Evolutionary conservation across 2,888 invertebrate genomes (phyloP).

Genomic region (Myopa tessellatipennis): DNA sequence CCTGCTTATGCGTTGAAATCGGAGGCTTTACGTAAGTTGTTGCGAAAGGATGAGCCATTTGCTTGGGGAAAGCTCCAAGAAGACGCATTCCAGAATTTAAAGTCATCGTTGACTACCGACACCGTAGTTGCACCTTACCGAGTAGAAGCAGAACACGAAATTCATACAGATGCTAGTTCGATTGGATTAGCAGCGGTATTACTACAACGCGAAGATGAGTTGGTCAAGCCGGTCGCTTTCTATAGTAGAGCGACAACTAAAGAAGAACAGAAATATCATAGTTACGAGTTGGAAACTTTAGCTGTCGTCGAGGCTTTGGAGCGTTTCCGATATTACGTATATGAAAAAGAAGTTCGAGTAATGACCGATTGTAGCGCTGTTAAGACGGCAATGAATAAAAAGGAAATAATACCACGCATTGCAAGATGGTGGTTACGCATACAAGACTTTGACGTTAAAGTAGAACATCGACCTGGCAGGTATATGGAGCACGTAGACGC

Average conservation of each 20-base stretch:
- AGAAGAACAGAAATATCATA: conserved; percentile 33
- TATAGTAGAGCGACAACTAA: conserved; percentile 28
- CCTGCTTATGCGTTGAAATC: conserved; percentile 13
- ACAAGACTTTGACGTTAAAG: conserved; percentile 44
- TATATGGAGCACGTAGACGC: conserved; percentile 47
- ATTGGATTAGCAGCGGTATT: conserved; percentile 34
- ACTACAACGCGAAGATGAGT: neutral
- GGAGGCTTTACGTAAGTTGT: conserved; percentile 29
- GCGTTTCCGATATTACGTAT: conserved; percentile 45
- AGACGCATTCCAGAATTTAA: neutral
- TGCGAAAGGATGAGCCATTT: conserved; percentile 37
- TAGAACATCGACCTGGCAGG: conserved; percentile 43
- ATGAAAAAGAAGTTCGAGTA: conserved; percentile 42
- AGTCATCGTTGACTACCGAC: neutral
- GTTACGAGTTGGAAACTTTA: conserved; percentile 42
- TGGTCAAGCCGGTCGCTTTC: conserved; percentile 22
- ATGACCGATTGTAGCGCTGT: conserved; percentile 42
- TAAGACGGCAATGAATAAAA: conserved; percentile 36
- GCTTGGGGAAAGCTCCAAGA: conserved; percentile 2
- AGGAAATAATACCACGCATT: conserved; percentile 42
- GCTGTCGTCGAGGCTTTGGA: conserved; percentile 46
- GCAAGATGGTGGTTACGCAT: conserved; percentile 48
- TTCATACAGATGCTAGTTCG: conserved; percentile 25
- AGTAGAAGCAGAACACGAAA: conserved; percentile 11
- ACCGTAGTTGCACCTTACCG: conserved; percentile 2